Evolutionary conservation across 2,888 invertebrate genomes (phyloP), one percentile per base, ranked within the genome.

Genomic region (Caenorhabditis imperialis): DNA sequence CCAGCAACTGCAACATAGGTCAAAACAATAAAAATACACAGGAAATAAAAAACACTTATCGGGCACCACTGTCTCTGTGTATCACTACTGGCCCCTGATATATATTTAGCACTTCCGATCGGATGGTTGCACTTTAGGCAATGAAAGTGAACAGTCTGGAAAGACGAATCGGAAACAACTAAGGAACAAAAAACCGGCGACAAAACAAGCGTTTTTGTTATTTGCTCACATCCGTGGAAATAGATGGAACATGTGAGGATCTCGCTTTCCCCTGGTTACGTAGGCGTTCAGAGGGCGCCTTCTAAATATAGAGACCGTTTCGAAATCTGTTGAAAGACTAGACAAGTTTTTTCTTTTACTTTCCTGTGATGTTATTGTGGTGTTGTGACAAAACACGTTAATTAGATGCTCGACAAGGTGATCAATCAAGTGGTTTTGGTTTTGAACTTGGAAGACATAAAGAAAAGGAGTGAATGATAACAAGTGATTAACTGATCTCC

Each of bases 271-370:
- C 50, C 57, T n/a, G 40, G 57, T 67, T 67, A 67, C 67, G 67
- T 67, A 67, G 67, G 67, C 67, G 67, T 67, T 67, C 67, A 57
- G 42, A 67, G 44, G 50, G 57, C 67, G 55, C 57, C 33, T 48
- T 38, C 47, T 30, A 22, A 57, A 53, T 50, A 67, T 50, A 47
- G 51, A 50, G 35, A 40, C n/a, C 14, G 30, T 44, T 23, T 33
- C 18, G 30, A 35, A 50, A 50, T 37, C 25, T 20, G 23, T n/a
- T 18, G 23, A 5, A 18, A 14, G 35, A 14, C 40, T n/a, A 48
- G 51, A 63, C 38, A 63, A 57, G 50, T 50, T 55, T 55, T 22
- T 23, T 22, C 10, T 22, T 44, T 4, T 40, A 16, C 6, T 4
- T 40, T 3, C 3, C 44, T 33, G 44, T 47, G 47, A 27, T 48